These are phyloP conservation scores for Apus apus DNA, from an alignment of 2,113 vertebrate species.

Conservation along the genomic window DNA sequence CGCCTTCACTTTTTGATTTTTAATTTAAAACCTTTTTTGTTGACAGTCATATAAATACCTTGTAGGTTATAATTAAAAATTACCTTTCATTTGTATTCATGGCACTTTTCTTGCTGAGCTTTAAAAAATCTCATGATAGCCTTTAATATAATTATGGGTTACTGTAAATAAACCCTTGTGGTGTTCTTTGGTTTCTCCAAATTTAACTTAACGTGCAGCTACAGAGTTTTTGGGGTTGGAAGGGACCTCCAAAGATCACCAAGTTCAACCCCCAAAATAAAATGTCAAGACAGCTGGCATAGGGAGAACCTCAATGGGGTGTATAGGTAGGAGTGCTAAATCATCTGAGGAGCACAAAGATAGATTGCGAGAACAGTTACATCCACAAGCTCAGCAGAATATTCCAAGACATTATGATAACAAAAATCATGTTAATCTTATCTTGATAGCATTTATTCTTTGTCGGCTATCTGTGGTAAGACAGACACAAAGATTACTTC, in stretches of 20 bases:
- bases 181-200: neutral
- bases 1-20: neutral
- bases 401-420: neutral
- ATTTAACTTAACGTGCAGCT: neutral
- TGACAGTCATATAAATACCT: neutral
- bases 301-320: neutral
- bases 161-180: neutral
- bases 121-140: neutral
- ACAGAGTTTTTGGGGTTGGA: neutral
- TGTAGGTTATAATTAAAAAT: neutral
- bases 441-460: neutral
- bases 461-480: neutral
- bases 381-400: neutral
- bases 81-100: neutral
- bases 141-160: neutral
- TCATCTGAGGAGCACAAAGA: neutral
- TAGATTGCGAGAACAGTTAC: neutral
- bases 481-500: neutral
- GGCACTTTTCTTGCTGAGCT: neutral
- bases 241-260: too few species aligned
- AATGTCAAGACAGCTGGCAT: neutral
- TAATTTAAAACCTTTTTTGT: neutral
- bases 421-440: neutral
- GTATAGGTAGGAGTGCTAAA: neutral
- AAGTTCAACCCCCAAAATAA: neutral